Percentiles rank a stretch among this genome's conserved stretches.
Evolutionary conservation across 2,888 invertebrate species (phyloP).

Genomic region (Alentia gelatinosa): DNA sequence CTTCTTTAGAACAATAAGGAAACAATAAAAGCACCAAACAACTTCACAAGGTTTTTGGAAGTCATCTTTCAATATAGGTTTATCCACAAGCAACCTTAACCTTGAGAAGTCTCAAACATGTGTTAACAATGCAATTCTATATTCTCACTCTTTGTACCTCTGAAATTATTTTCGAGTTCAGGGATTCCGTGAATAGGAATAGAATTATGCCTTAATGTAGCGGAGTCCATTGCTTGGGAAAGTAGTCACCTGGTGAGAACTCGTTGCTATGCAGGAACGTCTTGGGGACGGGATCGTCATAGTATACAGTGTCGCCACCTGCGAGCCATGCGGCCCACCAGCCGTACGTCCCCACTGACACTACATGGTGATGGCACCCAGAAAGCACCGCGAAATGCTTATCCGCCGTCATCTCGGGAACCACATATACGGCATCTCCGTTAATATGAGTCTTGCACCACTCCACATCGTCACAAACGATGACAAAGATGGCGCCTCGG

Average conservation of each 20-base stretch:
- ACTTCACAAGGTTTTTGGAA: too few species aligned
- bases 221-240: not conserved
- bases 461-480: not conserved
- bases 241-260: not conserved
- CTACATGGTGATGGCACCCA: not conserved
- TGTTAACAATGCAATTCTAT: too few species aligned
- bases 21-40: too few species aligned
- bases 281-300: not conserved
- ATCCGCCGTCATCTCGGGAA: not conserved
- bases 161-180: too few species aligned
- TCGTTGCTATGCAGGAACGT: not conserved
- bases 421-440: not conserved
- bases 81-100: too few species aligned
- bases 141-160: too few species aligned
- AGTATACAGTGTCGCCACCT: constrained; percentile 17
- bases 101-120: too few species aligned
- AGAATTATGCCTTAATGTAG: not conserved
- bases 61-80: too few species aligned
- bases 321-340: constrained; percentile 32
- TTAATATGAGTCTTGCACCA: not conserved
- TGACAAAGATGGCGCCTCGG: not conserved
- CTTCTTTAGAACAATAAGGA: too few species aligned
- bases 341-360: not conserved
- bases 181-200: too few species aligned
- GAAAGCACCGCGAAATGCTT: constrained; percentile 9